Evolutionary conservation across 2,113 vertebrate genomes (phyloP).

Genomic region (Hepsetus odoe): DNA sequence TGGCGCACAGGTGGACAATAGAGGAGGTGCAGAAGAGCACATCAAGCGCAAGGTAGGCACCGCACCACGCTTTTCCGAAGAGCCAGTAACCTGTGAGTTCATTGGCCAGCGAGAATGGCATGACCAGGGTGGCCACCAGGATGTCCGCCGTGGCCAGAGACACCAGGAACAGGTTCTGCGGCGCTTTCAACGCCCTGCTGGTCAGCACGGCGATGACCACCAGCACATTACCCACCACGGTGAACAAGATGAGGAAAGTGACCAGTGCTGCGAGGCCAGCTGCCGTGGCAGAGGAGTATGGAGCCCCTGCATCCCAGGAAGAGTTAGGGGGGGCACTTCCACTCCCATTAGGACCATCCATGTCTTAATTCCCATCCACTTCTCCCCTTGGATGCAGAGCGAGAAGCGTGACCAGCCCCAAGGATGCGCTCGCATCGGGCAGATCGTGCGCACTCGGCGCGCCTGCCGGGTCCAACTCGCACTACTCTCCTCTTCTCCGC

Average conservation of each 20-base stretch:
- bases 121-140: constrained; percentile 81
- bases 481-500: neutral
- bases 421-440: neutral
- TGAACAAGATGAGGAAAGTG: constrained; percentile 85
- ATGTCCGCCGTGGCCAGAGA: constrained; percentile 82
- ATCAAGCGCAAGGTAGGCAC: constrained; percentile 86
- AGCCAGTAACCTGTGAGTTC: constrained; percentile 90
- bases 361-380: neutral
- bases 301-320: constrained; percentile 14
- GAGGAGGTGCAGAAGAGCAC: constrained; percentile 92
- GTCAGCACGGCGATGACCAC: constrained; percentile 87
- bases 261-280: constrained; percentile 71
- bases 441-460: neutral
- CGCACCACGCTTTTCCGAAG: constrained; percentile 85
- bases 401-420: neutral
- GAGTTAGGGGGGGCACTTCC: constrained; percentile 19
- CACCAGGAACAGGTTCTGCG: constrained; percentile 82
- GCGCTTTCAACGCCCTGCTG: constrained; percentile 73
- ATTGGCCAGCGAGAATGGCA: constrained; percentile 83
- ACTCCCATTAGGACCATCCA: neutral
- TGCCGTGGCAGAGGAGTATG: constrained; percentile 73
- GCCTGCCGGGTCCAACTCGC: neutral
- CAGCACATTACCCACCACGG: constrained; percentile 84
- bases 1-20: constrained; percentile 90
- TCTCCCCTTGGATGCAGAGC: neutral